These are phyloP conservation scores for Spongilla lacustris DNA, from an alignment of 37 sponge, comb jelly and placozoan species.

Conservation along the genomic window DNA sequence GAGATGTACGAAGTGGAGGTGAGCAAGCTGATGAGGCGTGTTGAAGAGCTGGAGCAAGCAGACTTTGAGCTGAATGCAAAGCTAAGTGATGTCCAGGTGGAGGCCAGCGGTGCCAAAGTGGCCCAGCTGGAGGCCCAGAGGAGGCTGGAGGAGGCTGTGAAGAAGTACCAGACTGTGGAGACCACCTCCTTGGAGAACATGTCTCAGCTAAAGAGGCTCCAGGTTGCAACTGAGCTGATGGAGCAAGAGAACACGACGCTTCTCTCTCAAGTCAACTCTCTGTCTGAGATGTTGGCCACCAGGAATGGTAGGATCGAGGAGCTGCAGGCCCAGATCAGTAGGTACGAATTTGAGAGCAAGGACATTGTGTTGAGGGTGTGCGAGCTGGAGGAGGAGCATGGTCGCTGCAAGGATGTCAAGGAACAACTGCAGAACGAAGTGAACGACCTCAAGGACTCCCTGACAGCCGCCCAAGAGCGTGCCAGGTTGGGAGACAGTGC, in stretches of 20 bases:
- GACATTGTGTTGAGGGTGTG: slow-evolving; percentile 37
- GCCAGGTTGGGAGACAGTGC: not conserved
- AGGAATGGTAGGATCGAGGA: slow-evolving; percentile 48
- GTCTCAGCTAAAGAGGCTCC: slow-evolving; percentile 10
- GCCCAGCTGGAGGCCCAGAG: not conserved
- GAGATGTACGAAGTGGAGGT: slow-evolving; percentile 8
- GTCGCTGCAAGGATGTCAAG: not conserved
- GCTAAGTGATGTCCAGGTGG: slow-evolving; percentile 2
- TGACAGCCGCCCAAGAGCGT: not conserved
- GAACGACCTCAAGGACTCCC: not conserved
- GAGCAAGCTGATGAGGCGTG: slow-evolving; percentile 2
- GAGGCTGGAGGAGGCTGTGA: slow-evolving; percentile 34
- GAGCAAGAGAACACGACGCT: slow-evolving; percentile 46
- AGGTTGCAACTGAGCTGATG: slow-evolving; percentile 21
- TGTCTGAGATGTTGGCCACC: slow-evolving; percentile 49
- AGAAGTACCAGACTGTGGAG: slow-evolving; percentile 9
- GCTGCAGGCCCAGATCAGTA: slow-evolving; percentile 24
- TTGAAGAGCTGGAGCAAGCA: slow-evolving; percentile 40
- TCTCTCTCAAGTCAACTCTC: slow-evolving; percentile 47
- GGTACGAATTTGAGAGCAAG: slow-evolving; percentile 30
- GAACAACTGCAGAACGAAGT: slow-evolving; percentile 15
- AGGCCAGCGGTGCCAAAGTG: not conserved
- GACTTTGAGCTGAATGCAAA: slow-evolving; percentile 45
- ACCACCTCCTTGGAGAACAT: slow-evolving; percentile 36
- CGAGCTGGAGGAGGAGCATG: slow-evolving; percentile 52